Conservation (phyloP, 2,888 invertebrate species). For the Panzeria rudis region DNA sequence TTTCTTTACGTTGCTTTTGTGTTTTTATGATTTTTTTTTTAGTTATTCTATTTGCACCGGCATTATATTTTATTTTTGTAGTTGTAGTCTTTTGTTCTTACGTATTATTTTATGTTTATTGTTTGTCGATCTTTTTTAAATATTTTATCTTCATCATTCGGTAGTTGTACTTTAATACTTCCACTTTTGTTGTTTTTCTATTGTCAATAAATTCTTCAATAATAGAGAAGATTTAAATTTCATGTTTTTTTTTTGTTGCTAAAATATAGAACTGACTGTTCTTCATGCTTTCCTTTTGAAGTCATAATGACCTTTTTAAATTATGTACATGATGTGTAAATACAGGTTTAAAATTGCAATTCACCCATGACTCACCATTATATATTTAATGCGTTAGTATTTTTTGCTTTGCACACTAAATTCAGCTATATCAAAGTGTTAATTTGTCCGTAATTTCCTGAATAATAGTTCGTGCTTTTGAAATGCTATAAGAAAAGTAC, state of each 20-base stretch:
- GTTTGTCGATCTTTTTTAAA: slow-evolving; percentile 13
- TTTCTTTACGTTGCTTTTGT: slow-evolving; percentile 1
- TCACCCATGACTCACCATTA: slow-evolving; percentile 3
- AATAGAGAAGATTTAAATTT: not conserved
- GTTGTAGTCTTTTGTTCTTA: slow-evolving; percentile 5
- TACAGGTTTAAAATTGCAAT: not conserved
- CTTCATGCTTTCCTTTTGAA: not conserved
- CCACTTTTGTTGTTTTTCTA: not conserved
- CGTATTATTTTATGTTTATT: slow-evolving; percentile 7
- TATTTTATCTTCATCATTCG: slow-evolving; percentile 20
- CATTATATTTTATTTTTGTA: slow-evolving; percentile 5
- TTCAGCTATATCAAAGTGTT: no score
- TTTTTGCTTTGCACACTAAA: no score
- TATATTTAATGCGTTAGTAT: no score
- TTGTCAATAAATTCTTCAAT: not conserved
- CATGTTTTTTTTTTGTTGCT: not conserved
- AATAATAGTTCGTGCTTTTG: no score
- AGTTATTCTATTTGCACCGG: slow-evolving; percentile 50
- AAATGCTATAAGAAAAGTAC: no score
- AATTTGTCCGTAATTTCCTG: no score
- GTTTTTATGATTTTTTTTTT: slow-evolving; percentile 23
- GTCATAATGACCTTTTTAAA: slow-evolving; percentile 35
- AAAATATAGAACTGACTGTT: not conserved
- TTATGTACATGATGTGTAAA: slow-evolving; percentile 13
- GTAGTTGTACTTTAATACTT: slow-evolving; percentile 39